Base-by-base conservation (phyloP, 2,113 vertebrate genomes). In the Regulus satrapa region DNA sequence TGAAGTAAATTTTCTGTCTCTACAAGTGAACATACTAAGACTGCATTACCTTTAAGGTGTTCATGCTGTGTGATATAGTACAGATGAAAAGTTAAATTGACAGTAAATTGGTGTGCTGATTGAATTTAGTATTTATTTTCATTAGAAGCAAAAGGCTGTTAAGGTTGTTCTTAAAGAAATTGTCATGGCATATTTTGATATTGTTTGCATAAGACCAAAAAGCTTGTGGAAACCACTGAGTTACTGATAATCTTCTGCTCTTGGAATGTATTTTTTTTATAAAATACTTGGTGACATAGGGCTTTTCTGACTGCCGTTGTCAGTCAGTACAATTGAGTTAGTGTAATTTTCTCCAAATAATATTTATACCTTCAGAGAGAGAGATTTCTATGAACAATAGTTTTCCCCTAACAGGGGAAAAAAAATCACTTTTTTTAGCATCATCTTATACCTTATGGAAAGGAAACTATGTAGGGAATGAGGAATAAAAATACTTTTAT, bases 401-500 rank as follows among this genome's bases (percentile, higher is more conserved):
- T n/a, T 61, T 82, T 87, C 45, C 28, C 7, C 15, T 12, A 80
- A 62, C 3, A 83, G 40, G n/a, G n/a, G n/a, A 80, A 94, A 12
- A 79, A 77, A 68, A 77, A 9, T 40, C 6, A 18, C 17, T 38
- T 77, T 20, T 67, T 87, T 89, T 72, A 73, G 28, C 8, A n/a
- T 31, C 1, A 12, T 32, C 21, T 61, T 56, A 23, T 21, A 46
- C 3, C 1, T 59, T 36, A 20, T 49, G 26, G 52, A 74, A 78
- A 46, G 29, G 16, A 66, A 25, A 76, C 1, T 0, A 4, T 52
- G 9, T 11, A 24, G 3, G 4, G 10, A 49, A 7, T 45, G 12
- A 90, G 8, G 14, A 82, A 56, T n/a, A 17, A 68, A 88, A 85
- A 71, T 28, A 24, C 7, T 59, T 51, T 61, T 45, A 12, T 49